These are phyloP conservation scores for Chymomyza costata DNA, from an alignment of 1,140 invertebrate genomes.

Conservation along the genomic window DNA sequence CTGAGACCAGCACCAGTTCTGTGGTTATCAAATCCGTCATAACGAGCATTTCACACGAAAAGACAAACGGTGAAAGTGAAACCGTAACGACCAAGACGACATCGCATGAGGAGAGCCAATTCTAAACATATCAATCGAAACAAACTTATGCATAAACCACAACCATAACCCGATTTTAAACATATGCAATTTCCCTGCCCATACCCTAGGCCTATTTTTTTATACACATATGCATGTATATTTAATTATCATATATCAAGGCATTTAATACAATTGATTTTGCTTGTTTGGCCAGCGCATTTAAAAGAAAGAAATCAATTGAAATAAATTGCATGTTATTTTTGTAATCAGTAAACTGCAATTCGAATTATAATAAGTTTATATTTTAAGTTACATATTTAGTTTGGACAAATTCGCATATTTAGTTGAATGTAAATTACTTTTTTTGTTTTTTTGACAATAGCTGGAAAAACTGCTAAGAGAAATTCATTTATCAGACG, in stretches of 20 bases:
- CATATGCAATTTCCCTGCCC: no score
- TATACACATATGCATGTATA: background rate
- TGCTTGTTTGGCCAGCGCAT: background rate
- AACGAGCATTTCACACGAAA: conserved; percentile 71
- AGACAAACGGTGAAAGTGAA: conserved; percentile 69
- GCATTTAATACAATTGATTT: background rate
- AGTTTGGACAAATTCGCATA: conserved; percentile 14
- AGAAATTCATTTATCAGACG: conserved; percentile 4
- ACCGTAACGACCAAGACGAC: conserved; percentile 50
- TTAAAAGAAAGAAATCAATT: conserved; percentile 18
- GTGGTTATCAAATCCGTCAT: conserved; percentile 74
- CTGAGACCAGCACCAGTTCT: conserved; percentile 67
- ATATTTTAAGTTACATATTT: conserved; percentile 3
- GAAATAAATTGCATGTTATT: conserved; percentile 13
- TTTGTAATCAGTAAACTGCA: conserved; percentile 16
- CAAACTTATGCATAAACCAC: background rate
- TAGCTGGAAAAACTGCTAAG: conserved; percentile 14
- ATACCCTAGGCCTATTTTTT: no score
- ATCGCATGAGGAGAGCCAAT: conserved; percentile 67
- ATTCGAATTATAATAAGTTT: conserved; percentile 22
- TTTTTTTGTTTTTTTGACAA: conserved; percentile 5
- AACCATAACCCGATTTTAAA: background rate
- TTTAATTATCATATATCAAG: background rate
- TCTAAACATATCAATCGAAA: conserved; percentile 33
- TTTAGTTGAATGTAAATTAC: conserved; percentile 24